phyloP scores from a whole-genome alignment of 1,140 invertebrate species.

The Neodiprion lecontei region DNA sequence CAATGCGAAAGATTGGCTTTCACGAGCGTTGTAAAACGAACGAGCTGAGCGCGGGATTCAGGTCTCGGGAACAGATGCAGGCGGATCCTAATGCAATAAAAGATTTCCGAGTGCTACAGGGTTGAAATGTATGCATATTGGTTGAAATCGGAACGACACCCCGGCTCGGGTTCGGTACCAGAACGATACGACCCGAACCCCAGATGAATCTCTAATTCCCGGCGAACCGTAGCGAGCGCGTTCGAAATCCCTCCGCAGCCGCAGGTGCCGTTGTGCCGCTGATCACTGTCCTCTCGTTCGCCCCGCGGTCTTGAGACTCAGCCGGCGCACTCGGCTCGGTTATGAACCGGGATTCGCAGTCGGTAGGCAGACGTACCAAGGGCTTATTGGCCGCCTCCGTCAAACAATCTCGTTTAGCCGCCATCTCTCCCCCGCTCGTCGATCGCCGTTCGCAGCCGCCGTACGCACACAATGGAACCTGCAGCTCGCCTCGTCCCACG shows the following conservation, averaged over 20 bases:
- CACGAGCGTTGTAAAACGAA: slow-evolving; percentile 6
- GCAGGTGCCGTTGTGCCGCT: too few relatives aligned
- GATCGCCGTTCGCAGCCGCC: slow-evolving; percentile 32
- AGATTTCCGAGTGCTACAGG: slow-evolving; percentile 46
- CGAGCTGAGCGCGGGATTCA: slow-evolving; percentile 16
- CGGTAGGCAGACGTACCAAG: not conserved
- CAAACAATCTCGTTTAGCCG: slow-evolving; percentile 60
- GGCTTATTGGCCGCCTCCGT: slow-evolving; percentile 54
- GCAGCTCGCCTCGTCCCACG: slow-evolving; percentile 36
- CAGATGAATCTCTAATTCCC: not conserved
- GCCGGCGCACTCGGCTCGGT: not conserved
- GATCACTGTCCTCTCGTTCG: not conserved
- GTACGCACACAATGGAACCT: slow-evolving; percentile 29
- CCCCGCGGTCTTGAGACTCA: not conserved
- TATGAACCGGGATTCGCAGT: not conserved
- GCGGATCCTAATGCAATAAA: slow-evolving; percentile 51
- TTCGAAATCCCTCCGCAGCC: too few relatives aligned
- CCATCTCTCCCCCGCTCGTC: slow-evolving; percentile 32
- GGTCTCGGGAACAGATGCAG: slow-evolving; percentile 29
- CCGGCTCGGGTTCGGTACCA: not conserved
- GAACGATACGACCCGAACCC: not conserved
- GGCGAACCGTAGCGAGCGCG: too few relatives aligned
- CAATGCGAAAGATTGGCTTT: slow-evolving; percentile 32
- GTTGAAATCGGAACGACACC: slow-evolving; percentile 14
- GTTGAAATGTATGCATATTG: slow-evolving; percentile 54